These are phyloP conservation scores for Asobara japonica DNA, from an alignment of 1,140 invertebrate genomes.

Conservation along the genomic window DNA sequence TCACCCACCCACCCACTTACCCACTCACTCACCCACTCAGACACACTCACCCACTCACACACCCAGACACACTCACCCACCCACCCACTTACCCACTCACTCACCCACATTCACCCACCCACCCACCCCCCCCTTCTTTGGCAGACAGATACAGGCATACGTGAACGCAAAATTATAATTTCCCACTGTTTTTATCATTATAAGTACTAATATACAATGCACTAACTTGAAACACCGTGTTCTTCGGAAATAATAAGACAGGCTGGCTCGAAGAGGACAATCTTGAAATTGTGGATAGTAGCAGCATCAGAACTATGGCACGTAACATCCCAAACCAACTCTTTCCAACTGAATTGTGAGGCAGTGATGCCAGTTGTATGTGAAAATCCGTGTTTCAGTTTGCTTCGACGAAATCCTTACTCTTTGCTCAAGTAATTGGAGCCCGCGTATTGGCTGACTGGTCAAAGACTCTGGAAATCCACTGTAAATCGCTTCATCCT, in stretches of 20 bases:
- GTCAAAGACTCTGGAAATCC: constrained; percentile 30
- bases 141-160: not conserved
- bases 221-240: constrained; percentile 52
- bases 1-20: no score
- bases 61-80: no score
- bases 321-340: constrained; percentile 43
- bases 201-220: no score
- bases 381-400: not conserved
- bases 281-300: constrained; percentile 38
- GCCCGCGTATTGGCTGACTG: constrained; percentile 24
- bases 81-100: no score
- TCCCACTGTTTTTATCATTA: not conserved
- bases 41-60: no score
- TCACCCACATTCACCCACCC: no score
- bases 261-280: constrained; percentile 29
- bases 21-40: no score
- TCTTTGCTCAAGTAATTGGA: constrained; percentile 41
- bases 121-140: no score
- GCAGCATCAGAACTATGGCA: constrained; percentile 36
- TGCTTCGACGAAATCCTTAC: constrained; percentile 30
- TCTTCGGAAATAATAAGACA: constrained; percentile 48
- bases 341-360: constrained; percentile 2
- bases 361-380: not conserved
- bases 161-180: not conserved
- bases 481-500: not conserved